Percentiles rank a stretch among this genome's conserved stretches.
These are phyloP conservation scores for Onychomys leucogaster DNA, from an alignment of 2,797 vertebrate genomes.

Conservation along the genomic window DNA sequence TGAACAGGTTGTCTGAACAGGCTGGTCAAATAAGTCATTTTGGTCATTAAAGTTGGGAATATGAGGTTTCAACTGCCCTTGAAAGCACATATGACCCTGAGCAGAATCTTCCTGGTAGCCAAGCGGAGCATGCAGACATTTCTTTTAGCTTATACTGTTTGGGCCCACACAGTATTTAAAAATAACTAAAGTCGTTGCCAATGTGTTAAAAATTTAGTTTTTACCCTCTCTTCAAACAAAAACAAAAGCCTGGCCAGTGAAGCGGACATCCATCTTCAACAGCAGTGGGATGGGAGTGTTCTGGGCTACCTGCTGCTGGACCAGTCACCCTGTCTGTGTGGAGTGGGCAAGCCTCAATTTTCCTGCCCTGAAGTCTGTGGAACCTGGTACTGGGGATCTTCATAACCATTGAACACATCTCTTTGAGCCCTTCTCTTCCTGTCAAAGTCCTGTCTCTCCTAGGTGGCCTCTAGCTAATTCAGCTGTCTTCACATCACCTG, in stretches of 20 bases:
- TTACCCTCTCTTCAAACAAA: conserved; percentile 32
- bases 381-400: not conserved
- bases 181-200: conserved; percentile 55
- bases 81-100: not conserved
- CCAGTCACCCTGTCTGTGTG: too few relatives aligned
- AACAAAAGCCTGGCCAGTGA: not conserved
- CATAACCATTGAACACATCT: not conserved
- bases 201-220: conserved; percentile 29
- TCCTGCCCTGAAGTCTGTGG: accelerated
- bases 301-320: not conserved
- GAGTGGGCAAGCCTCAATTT: too few relatives aligned
- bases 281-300: accelerated
- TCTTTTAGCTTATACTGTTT: conserved; percentile 4
- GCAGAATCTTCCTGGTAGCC: not conserved
- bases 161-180: conserved; percentile 42
- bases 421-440: not conserved
- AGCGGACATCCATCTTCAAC: not conserved
- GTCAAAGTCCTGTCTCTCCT: not conserved
- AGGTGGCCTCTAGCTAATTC: not conserved
- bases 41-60: not conserved
- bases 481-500: not conserved
- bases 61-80: not conserved
- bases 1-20: not conserved
- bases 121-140: not conserved
- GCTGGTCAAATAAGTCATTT: not conserved